Evolutionary conservation across 2,888 invertebrate genomes (phyloP).

Genomic region (Augochlorella aurata): DNA sequence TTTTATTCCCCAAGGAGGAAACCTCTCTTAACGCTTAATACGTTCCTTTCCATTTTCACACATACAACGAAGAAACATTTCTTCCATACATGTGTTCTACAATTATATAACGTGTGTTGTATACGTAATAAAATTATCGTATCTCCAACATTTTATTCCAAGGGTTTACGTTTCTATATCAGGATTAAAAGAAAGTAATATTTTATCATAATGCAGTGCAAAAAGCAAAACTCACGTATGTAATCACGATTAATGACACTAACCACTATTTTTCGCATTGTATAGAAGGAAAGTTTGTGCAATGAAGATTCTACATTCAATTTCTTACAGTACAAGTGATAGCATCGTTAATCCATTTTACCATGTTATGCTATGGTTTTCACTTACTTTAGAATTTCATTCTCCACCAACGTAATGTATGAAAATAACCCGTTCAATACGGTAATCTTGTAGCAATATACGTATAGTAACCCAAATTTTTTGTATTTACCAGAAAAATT

Average conservation of each 20-base stretch:
- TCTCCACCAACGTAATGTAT: background rate
- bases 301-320: no score
- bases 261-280: no score
- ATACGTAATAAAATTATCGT: background rate
- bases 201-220: background rate
- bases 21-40: no score
- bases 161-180: background rate
- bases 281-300: no score
- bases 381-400: no score
- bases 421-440: background rate
- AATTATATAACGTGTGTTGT: background rate
- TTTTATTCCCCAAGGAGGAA: background rate
- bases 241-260: no score
- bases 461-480: background rate
- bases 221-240: background rate
- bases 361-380: no score
- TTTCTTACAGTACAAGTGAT: no score
- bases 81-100: background rate
- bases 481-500: background rate
- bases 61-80: no score
- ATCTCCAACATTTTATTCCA: background rate
- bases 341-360: no score
- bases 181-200: background rate
- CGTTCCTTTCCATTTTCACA: no score
- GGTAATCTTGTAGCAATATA: background rate